phyloP scores from a whole-genome alignment of 2,113 vertebrate species.

The Polypterus senegalus region DNA sequence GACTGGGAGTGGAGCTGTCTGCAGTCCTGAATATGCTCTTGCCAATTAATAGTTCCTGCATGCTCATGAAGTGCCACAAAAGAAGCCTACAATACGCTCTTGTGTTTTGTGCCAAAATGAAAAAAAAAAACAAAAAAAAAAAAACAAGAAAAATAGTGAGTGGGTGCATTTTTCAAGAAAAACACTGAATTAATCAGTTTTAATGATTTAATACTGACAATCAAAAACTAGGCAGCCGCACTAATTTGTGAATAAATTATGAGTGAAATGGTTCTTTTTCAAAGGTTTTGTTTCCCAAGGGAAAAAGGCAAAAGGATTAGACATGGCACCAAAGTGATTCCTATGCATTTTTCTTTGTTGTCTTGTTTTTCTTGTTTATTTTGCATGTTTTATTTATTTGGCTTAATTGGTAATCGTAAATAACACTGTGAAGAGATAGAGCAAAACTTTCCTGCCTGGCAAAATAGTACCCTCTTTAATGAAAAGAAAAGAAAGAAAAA shows the following conservation, averaged over 20 bases:
- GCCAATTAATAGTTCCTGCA: slow-evolving; percentile 53
- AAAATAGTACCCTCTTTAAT: no score
- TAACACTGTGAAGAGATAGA: no score
- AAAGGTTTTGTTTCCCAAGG: slow-evolving; percentile 18
- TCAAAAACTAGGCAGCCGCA: slow-evolving; percentile 42
- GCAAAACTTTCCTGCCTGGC: no score
- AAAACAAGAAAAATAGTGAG: not conserved
- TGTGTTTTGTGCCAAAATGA: slow-evolving; percentile 22
- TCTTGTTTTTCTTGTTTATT: slow-evolving; percentile 19
- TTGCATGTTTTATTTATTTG: no score
- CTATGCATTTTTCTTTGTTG: slow-evolving; percentile 27
- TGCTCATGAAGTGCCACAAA: slow-evolving; percentile 52
- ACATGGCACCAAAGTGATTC: slow-evolving; percentile 22
- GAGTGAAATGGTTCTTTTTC: slow-evolving; percentile 46
- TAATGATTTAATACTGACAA: slow-evolving; percentile 43
- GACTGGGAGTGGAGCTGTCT: slow-evolving; percentile 16
- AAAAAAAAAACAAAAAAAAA: slow-evolving; percentile 16
- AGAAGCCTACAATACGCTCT: slow-evolving; percentile 45
- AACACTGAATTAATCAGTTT: slow-evolving; percentile 56
- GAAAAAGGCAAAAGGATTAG: slow-evolving; percentile 15
- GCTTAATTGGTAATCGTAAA: no score
- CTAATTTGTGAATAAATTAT: slow-evolving; percentile 58
- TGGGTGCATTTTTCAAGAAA: slow-evolving; percentile 16
- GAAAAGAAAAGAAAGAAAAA: no score
- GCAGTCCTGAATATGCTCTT: slow-evolving; percentile 36